Evolutionary conservation across 1,140 invertebrate genomes (phyloP), one percentile per base, ranked within the genome.

Genomic region (Bombus pyrosoma): DNA sequence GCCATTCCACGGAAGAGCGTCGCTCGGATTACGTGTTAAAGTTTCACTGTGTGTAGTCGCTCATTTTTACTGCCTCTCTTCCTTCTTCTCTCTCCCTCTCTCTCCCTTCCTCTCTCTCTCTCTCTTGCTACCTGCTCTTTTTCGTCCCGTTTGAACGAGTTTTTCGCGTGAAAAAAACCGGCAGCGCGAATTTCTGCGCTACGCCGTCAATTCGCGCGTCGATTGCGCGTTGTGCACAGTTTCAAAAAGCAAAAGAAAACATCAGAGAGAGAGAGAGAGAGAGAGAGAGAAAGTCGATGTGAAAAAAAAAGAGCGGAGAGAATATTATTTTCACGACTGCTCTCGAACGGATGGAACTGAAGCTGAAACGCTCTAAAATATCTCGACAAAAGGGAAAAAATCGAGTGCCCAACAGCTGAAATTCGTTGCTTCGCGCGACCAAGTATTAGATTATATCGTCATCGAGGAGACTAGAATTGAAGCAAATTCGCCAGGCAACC

Each of bases 21-120:
- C 66, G 32, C n/a, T 1, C 66, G 66, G 76, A 84, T 84, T 84
- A 85, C 59, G 57, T 73, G 78, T 74, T 85, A 64, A 81, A 80
- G 57, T 85, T 85, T 74, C 25, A 34, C 59, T 53, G n/a, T 53
- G 59, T 34, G 57, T 18, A 59, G 47, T n/a, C 41, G 59, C 59
- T 39, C 82, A 78, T 83, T 83, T 83, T 69, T 59, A 41, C 64
- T n/a, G 34, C 37, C 2, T 25, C 34, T 39, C 15, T 32, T n/a
- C 5, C 47, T 37, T 12, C 1, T 43, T 47, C n/a, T 32, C 18
- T 74, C 71, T 34, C 22, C 34, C 2, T 69, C 22, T 5, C 10
- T 3, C 1, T 28, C 1, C 0, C 2, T 39, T 4, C 0, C 8
- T 18, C 8, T 18, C 18, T 34, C 18, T 28, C 9, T 18, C 8